These are phyloP conservation scores for Athetis lepigone DNA, from an alignment of 2,888 invertebrate species.

Conservation along the genomic window DNA sequence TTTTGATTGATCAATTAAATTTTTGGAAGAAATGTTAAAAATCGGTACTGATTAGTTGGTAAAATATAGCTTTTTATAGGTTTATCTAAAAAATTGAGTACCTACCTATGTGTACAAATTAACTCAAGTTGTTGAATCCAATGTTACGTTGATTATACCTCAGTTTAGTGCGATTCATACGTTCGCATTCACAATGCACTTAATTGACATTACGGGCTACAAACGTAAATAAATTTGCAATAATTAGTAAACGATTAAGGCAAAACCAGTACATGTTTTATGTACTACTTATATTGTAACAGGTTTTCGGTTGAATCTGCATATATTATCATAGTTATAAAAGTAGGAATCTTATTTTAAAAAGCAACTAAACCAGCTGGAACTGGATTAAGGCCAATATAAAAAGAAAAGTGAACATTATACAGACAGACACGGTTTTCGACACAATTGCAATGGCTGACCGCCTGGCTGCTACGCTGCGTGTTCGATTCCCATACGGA, in stretches of 20 bases:
- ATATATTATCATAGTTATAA: neutral
- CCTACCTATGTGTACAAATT: neutral
- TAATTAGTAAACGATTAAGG: conserved; percentile 8
- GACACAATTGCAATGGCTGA: no score
- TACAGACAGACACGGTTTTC: neutral
- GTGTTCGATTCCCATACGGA: no score
- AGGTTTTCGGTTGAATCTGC: conserved; percentile 11
- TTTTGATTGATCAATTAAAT: no score
- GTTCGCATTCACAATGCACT: conserved; percentile 5
- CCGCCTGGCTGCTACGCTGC: no score
- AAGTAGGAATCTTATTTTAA: neutral
- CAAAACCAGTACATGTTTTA: conserved; percentile 4
- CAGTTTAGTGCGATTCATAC: neutral
- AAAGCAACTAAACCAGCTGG: no score
- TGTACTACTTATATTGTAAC: neutral
- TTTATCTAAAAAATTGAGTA: no score
- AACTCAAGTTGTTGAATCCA: neutral
- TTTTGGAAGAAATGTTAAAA: no score
- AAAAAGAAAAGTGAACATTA: neutral
- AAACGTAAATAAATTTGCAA: conserved; percentile 10
- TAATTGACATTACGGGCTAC: neutral
- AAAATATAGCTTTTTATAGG: no score
- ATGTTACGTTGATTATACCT: neutral
- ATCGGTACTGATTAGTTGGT: no score
- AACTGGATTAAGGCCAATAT: neutral